A percentile compares a stretch with the other conserved stretches of the same genome.
These are phyloP conservation scores for Tadarida brasiliensis DNA, from an alignment of 2,797 vertebrate genomes.

Conservation along the genomic window DNA sequence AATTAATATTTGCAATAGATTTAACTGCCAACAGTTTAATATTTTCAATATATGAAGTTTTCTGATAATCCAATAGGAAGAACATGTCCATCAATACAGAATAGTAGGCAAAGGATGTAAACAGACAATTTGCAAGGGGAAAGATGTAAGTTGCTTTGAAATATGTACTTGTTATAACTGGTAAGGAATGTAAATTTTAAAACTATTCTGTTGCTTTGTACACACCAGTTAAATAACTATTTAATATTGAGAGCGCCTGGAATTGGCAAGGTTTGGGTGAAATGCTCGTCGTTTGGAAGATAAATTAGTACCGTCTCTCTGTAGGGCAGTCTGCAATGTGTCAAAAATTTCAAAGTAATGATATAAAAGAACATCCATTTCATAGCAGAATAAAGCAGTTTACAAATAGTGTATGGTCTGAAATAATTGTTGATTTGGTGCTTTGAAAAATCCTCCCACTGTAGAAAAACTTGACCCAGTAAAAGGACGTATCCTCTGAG, in stretches of 20 bases:
- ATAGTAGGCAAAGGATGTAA: neutral
- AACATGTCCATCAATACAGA: neutral
- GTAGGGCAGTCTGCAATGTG: neutral
- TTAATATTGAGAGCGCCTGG: neutral
- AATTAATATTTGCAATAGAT: neutral
- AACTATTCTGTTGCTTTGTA: neutral
- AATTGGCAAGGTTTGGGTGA: neutral
- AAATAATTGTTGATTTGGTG: conserved; percentile 2
- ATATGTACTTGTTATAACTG: neutral
- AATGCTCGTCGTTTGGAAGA: neutral
- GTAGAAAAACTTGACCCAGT: neutral
- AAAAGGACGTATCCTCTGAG: neutral
- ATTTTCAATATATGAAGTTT: conserved; percentile 26
- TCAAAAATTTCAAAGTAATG: neutral
- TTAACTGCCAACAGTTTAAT: neutral
- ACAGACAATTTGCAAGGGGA: neutral
- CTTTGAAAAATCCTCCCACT: neutral
- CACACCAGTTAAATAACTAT: neutral
- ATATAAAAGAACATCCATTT: neutral
- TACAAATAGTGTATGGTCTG: neutral
- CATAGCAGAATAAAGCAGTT: neutral
- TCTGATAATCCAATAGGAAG: neutral
- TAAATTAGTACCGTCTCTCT: neutral
- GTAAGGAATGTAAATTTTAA: neutral
- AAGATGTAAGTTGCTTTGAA: neutral